These are phyloP conservation scores for Sitta europaea DNA, from an alignment of 2,113 vertebrate species.

Conservation along the genomic window DNA sequence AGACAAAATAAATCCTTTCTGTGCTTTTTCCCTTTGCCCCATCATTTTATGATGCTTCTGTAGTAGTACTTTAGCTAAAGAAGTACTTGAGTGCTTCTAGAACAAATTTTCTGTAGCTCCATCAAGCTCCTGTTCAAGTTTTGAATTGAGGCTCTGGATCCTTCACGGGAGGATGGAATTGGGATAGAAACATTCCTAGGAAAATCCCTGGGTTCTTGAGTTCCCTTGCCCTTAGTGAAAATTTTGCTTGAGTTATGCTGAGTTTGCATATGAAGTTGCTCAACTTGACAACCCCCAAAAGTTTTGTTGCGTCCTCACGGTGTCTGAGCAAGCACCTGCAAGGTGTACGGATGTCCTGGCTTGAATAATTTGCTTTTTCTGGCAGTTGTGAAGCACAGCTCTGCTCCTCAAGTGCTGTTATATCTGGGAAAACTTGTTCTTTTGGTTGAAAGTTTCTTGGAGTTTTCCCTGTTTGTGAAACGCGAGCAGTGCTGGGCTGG, in stretches of 20 bases:
- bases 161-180: fast-evolving
- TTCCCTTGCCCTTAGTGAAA: neutral
- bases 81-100: neutral
- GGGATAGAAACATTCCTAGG: neutral
- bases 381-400: neutral
- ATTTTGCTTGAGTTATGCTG: neutral
- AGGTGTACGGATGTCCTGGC: neutral
- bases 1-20: neutral
- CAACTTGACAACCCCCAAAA: neutral
- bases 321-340: neutral
- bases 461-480: neutral
- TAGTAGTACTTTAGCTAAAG: neutral
- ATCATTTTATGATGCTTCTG: neutral
- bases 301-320: fast-evolving
- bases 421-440: neutral
- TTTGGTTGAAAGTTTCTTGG: neutral
- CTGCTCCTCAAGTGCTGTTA: neutral
- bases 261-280: neutral
- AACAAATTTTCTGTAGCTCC: neutral
- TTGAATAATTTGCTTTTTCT: neutral
- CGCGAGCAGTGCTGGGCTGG: neutral
- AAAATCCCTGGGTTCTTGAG: neutral
- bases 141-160: neutral
- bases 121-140: neutral
- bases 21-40: neutral